Percentiles rank a stretch among this genome's conserved stretches.
phyloP scores from a whole-genome alignment of 2,888 invertebrate genomes.

The Darwinula stevensoni region DNA sequence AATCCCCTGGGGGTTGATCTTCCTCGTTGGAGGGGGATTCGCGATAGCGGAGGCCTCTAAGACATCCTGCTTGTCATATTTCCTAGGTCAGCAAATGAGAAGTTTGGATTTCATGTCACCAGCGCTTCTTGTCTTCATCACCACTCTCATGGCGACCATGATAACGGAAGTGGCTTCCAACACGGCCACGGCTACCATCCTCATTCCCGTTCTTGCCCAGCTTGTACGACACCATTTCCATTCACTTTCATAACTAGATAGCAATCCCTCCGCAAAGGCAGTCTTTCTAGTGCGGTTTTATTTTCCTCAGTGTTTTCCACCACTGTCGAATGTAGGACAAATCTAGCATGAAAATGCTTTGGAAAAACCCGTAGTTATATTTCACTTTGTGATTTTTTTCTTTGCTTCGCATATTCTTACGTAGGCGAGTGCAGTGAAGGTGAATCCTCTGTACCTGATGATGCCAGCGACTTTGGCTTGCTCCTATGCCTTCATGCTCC shows the following conservation, averaged over 20 bases:
- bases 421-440: constrained; percentile 13
- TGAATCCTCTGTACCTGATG: constrained; percentile 18
- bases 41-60: constrained; percentile 17
- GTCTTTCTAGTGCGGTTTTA: no score
- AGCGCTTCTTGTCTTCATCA: constrained; percentile 14
- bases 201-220: constrained; percentile 14
- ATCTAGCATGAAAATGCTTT: no score
- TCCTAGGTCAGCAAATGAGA: constrained; percentile 13
- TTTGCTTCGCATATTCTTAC: no score
- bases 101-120: constrained; percentile 12
- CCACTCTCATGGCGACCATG: constrained; percentile 14
- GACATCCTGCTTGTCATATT: constrained; percentile 14
- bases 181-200: constrained; percentile 16
- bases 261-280: no score
- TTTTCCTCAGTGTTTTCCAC: no score
- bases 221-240: no score
- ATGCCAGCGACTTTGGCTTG: constrained; percentile 17
- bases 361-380: no score
- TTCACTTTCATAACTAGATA: no score
- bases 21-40: constrained; percentile 17
- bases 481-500: constrained; percentile 20
- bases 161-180: constrained; percentile 18
- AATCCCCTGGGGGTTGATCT: constrained; percentile 17
- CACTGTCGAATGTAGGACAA: no score
- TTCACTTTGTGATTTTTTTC: no score